Conservation (phyloP, 2,888 invertebrate genomes). For the Apotomis capreana region DNA sequence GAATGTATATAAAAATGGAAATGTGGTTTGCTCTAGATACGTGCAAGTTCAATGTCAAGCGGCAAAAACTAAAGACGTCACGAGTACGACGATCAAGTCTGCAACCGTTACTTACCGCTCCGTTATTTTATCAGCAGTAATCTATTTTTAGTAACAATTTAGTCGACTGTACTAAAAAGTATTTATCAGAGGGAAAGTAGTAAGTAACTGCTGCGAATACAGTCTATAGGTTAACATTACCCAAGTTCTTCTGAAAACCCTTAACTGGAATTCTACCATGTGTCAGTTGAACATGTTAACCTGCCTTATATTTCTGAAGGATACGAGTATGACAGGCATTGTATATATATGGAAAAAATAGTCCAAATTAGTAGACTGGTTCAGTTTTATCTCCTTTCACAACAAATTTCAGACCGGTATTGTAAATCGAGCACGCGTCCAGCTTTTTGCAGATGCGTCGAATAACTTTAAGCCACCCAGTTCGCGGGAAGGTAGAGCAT, state of each 20-base stretch:
- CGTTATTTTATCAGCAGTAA: constrained; percentile 14
- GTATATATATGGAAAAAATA: too few species aligned
- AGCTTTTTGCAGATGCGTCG: not conserved
- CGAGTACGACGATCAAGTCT: not conserved
- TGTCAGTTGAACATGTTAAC: too few species aligned
- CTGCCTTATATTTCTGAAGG: too few species aligned
- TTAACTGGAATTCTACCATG: too few species aligned
- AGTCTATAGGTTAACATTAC: too few species aligned
- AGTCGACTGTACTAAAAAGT: not conserved
- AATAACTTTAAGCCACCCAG: constrained; percentile 18
- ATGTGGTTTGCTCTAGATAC: constrained; percentile 26
- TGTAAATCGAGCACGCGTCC: not conserved
- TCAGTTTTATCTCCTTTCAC: too few species aligned
- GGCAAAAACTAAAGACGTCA: constrained; percentile 24
- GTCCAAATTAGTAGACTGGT: too few species aligned
- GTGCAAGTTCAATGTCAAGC: constrained; percentile 19
- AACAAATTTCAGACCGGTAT: not conserved
- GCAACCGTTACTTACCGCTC: constrained; percentile 29
- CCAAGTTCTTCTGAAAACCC: too few species aligned
- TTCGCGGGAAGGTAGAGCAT: constrained; percentile 30
- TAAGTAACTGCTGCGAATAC: too few species aligned
- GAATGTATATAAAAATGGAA: not conserved
- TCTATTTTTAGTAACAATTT: constrained; percentile 4
- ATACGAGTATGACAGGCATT: too few species aligned
- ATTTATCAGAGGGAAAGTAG: too few species aligned